phyloP scores from a whole-genome alignment of 2,113 vertebrate species.

The Phoenicopterus ruber region DNA sequence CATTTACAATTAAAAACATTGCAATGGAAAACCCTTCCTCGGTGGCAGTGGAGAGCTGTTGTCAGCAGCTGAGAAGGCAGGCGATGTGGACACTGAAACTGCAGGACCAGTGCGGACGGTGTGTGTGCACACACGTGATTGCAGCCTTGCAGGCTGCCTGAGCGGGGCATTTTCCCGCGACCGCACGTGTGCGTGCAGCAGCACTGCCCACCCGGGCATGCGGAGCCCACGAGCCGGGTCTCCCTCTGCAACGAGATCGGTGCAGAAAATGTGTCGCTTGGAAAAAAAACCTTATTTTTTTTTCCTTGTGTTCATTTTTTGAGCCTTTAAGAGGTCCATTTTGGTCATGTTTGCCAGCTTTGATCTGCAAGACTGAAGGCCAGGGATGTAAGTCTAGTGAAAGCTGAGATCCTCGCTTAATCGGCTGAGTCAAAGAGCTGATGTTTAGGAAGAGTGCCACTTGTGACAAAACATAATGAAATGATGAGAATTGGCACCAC shows the following conservation, averaged over 20 bases:
- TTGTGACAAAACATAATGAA: not conserved
- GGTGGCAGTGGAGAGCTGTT: not conserved
- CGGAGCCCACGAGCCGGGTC: rapidly evolving
- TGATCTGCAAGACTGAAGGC: not conserved
- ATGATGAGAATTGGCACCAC: not conserved
- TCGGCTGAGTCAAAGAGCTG: not conserved
- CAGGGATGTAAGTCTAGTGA: not conserved
- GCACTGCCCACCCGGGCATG: not conserved
- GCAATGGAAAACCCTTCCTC: not conserved
- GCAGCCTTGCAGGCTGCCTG: not conserved
- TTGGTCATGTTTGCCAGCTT: not conserved
- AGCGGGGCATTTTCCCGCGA: rapidly evolving
- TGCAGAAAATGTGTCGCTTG: not conserved
- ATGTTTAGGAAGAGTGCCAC: not conserved
- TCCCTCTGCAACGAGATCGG: not conserved
- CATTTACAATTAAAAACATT: not conserved
- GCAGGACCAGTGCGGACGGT: not conserved
- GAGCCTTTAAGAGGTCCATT: not conserved
- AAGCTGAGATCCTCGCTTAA: not conserved
- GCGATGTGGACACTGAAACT: not conserved
- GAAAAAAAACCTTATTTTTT: not conserved
- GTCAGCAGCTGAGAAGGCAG: not conserved
- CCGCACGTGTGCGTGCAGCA: rapidly evolving
- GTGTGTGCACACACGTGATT: not conserved
- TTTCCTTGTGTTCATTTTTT: not conserved